These are phyloP conservation scores for Ceratotherium simum DNA, from an alignment of 2,113 vertebrate genomes.

Conservation along the genomic window DNA sequence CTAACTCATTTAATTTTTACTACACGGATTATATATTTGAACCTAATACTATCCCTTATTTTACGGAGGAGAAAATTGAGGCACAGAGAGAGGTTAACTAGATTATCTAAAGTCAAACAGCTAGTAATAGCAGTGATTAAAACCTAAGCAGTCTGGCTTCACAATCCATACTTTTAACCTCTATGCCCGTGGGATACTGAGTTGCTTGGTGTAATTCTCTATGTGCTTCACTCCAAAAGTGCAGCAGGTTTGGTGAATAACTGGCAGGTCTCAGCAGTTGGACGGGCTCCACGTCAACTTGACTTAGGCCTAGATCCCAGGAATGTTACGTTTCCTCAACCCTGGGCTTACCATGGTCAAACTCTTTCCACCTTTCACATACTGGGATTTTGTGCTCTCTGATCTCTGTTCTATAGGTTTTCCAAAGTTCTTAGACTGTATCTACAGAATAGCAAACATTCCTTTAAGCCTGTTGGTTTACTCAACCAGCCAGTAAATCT, in stretches of 20 bases:
- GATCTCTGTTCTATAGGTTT: neutral
- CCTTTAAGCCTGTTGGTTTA: conserved; percentile 30
- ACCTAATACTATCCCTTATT: neutral
- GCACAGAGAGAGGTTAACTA: conserved; percentile 19
- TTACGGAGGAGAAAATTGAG: conserved; percentile 10
- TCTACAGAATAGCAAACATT: neutral
- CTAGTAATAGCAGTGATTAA: conserved; percentile 27
- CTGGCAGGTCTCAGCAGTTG: neutral
- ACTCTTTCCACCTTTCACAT: neutral
- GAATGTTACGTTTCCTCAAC: conserved; percentile 26
- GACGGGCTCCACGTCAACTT: neutral
- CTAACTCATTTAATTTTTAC: conserved; percentile 35
- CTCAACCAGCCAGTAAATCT: neutral
- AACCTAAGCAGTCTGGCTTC: neutral
- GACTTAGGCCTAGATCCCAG: neutral
- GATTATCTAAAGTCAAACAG: conserved; percentile 28
- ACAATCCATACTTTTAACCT: conserved; percentile 10
- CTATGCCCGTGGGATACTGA: neutral
- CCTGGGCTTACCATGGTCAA: neutral
- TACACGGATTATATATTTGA: neutral
- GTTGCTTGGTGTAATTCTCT: neutral
- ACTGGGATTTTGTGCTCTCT: neutral
- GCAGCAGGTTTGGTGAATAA: neutral
- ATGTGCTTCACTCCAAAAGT: neutral
- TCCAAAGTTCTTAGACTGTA: neutral